These are phyloP conservation scores for Encarsia formosa DNA, from an alignment of 2,888 invertebrate species.

Conservation along the genomic window DNA sequence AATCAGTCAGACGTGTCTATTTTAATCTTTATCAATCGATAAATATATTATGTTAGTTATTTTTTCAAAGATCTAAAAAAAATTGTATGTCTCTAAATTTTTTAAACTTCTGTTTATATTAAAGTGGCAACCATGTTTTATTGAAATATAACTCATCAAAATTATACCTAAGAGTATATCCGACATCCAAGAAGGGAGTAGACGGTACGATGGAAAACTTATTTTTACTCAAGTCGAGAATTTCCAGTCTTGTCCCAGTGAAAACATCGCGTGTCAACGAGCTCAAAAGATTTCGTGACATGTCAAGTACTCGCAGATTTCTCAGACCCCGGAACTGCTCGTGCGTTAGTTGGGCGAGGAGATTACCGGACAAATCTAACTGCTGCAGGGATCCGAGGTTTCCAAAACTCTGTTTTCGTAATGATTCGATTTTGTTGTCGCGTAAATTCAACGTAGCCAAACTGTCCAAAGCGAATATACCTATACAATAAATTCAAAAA, in stretches of 20 bases:
- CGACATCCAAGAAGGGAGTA: slow-evolving; percentile 72
- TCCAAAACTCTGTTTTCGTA: slow-evolving; percentile 78
- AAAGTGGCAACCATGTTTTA: too few species aligned
- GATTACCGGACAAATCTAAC: slow-evolving; percentile 74
- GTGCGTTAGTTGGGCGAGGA: slow-evolving; percentile 70
- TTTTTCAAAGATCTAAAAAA: not conserved
- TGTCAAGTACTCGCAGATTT: slow-evolving; percentile 68
- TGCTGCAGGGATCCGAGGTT: slow-evolving; percentile 67
- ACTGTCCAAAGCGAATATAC: slow-evolving; percentile 61
- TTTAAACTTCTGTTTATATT: too few species aligned
- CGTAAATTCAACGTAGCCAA: slow-evolving; percentile 72
- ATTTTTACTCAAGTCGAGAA: slow-evolving; percentile 75
- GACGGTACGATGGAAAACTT: slow-evolving; percentile 77
- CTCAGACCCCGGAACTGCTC: slow-evolving; percentile 77
- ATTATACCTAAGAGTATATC: slow-evolving; percentile 68
- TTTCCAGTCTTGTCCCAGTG: slow-evolving; percentile 74
- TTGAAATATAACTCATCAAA: too few species aligned
- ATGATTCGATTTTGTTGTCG: slow-evolving; percentile 67
- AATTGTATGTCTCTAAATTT: too few species aligned
- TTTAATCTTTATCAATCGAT: too few species aligned
- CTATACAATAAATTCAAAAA: slow-evolving; percentile 45
- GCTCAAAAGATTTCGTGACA: slow-evolving; percentile 69
- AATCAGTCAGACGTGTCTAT: too few species aligned
- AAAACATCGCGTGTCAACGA: slow-evolving; percentile 75
- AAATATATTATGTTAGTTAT: too few species aligned